A percentile compares a stretch with the other conserved stretches of the same genome.
Evolutionary conservation across 2,797 vertebrate genomes (phyloP).

Genomic region (Galagoides demidoff): DNA sequence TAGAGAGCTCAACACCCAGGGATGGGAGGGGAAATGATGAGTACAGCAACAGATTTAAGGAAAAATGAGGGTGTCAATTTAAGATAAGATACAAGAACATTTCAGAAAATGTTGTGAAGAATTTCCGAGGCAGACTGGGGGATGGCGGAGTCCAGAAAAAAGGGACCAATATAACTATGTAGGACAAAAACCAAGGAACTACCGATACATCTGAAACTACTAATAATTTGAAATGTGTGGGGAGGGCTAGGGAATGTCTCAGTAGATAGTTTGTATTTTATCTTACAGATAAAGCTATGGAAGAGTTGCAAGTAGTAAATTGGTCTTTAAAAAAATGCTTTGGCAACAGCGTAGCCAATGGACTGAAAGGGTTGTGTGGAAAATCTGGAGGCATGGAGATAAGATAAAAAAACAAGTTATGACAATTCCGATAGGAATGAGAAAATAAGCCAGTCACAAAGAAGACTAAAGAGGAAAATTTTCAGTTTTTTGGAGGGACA

Average conservation of each 20-base stretch:
- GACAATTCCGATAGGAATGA: not conserved
- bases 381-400: not conserved
- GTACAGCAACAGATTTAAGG: not conserved
- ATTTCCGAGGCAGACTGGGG: not conserved
- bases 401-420: not conserved
- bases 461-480: not conserved
- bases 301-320: not conserved
- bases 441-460: not conserved
- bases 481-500: not conserved
- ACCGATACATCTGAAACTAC: not conserved
- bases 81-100: not conserved
- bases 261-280: not conserved
- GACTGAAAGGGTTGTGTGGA: not conserved
- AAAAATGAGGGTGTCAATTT: not conserved
- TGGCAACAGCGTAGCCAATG: not conserved
- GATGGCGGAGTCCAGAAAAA: not conserved
- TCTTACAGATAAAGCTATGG: not conserved
- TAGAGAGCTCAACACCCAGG: not conserved
- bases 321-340: not conserved
- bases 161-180: not conserved
- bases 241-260: not conserved
- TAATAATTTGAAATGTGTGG: not conserved
- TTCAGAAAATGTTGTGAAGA: conserved; percentile 6
- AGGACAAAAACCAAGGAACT: not conserved
- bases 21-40: not conserved